These are phyloP conservation scores for Eupeodes corollae DNA, from an alignment of 1,140 invertebrate species.

Conservation along the genomic window DNA sequence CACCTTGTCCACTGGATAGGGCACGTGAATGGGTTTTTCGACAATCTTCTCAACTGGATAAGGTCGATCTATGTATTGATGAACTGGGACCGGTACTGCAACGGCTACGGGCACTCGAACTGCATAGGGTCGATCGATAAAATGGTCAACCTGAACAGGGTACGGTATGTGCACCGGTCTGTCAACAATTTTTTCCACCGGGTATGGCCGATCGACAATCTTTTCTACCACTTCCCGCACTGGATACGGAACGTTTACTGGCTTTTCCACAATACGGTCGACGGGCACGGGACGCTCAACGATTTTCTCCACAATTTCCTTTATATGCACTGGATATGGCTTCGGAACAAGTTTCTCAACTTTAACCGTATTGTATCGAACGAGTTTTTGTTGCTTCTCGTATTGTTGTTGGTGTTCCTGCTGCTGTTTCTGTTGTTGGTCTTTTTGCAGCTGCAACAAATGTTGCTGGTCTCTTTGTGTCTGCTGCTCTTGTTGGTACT, in stretches of 20 bases:
- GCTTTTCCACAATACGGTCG: constrained; percentile 28
- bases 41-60: constrained; percentile 43
- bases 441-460: no score
- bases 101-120: constrained; percentile 41
- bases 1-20: constrained; percentile 35
- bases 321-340: constrained; percentile 26
- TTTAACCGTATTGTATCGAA: constrained; percentile 7
- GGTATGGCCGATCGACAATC: constrained; percentile 31
- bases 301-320: constrained; percentile 3
- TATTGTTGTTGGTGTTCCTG: not conserved
- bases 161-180: not conserved
- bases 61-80: constrained; percentile 39
- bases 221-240: constrained; percentile 34
- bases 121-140: constrained; percentile 40
- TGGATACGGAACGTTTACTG: constrained; percentile 33
- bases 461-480: not conserved
- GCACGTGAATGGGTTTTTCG: constrained; percentile 39
- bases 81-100: constrained; percentile 41
- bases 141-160: constrained; percentile 15
- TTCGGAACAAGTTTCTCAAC: constrained; percentile 44
- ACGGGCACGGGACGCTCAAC: not conserved
- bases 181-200: constrained; percentile 24
- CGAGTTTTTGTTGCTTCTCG: not conserved
- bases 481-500: constrained; percentile 1
- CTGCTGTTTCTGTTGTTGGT: not conserved